Percentiles rank a stretch among this genome's conserved stretches.
Evolutionary conservation across 2,113 vertebrate genomes (phyloP).

Genomic region (Clupea harengus): DNA sequence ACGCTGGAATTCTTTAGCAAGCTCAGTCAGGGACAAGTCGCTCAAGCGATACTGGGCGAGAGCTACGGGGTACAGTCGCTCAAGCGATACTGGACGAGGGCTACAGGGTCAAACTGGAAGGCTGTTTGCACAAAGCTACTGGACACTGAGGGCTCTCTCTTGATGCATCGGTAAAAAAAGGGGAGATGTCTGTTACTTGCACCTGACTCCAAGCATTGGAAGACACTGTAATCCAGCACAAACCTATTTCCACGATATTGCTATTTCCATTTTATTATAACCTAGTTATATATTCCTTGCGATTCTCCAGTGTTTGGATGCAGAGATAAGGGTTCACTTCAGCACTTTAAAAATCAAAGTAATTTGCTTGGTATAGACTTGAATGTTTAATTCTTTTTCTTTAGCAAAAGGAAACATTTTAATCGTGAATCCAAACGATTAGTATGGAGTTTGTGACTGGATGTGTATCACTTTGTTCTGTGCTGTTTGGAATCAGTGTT

Average conservation of each 20-base stretch:
- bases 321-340: neutral
- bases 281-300: neutral
- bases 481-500: neutral
- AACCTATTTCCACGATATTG: neutral
- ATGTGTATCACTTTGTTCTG: neutral
- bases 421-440: conserved; percentile 21
- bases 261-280: neutral
- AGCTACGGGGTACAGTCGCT: neutral
- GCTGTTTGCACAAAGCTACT: neutral
- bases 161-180: neutral
- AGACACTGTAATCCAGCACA: neutral
- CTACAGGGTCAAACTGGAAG: neutral
- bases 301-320: neutral
- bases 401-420: neutral
- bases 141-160: neutral
- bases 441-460: neutral
- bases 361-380: conserved; percentile 38
- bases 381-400: conserved; percentile 39
- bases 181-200: neutral
- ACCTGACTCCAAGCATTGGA: neutral
- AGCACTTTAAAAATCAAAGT: conserved; percentile 51
- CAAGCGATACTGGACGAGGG: neutral
- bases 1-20: neutral
- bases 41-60: neutral
- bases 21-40: neutral